Conservation (phyloP, 2,888 invertebrate species). For the Cephus nigrinus region DNA sequence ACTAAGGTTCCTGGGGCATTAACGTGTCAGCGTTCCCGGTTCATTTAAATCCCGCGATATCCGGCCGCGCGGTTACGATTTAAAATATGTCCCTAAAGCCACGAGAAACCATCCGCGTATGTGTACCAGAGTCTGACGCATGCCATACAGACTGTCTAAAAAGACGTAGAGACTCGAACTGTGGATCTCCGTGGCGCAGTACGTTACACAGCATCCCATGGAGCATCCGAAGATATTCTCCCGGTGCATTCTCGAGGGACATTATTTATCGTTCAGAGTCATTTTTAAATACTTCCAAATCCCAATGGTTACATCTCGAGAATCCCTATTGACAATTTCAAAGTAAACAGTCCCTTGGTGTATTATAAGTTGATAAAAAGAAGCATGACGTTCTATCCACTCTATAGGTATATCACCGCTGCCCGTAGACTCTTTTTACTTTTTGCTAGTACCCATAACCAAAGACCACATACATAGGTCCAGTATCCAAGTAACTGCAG, state of each 20-base stretch:
- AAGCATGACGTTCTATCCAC: too few species aligned
- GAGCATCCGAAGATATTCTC: neutral
- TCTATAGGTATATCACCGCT: neutral
- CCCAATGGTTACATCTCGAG: neutral
- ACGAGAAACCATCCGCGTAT: neutral
- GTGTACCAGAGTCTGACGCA: too few species aligned
- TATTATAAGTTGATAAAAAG: neutral
- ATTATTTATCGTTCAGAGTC: conserved; percentile 20
- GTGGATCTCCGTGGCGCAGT: neutral
- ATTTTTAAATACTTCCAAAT: conserved; percentile 9
- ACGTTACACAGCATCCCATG: neutral
- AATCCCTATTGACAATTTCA: neutral
- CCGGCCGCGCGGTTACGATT: conserved; percentile 15
- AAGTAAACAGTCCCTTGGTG: neutral
- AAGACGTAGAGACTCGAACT: neutral
- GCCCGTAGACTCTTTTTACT: neutral
- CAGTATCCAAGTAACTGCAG: neutral
- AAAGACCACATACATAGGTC: neutral
- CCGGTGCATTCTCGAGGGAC: conserved; percentile 17
- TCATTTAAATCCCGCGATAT: conserved; percentile 41
- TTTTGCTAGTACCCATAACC: neutral
- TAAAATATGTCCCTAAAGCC: neutral
- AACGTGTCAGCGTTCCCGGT: conserved; percentile 42
- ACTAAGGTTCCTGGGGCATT: conserved; percentile 25
- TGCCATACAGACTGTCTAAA: neutral